Evolutionary conservation across 2,797 vertebrate species (phyloP), one percentile per base, ranked within the genome.

Genomic region (Hirundo rustica): DNA sequence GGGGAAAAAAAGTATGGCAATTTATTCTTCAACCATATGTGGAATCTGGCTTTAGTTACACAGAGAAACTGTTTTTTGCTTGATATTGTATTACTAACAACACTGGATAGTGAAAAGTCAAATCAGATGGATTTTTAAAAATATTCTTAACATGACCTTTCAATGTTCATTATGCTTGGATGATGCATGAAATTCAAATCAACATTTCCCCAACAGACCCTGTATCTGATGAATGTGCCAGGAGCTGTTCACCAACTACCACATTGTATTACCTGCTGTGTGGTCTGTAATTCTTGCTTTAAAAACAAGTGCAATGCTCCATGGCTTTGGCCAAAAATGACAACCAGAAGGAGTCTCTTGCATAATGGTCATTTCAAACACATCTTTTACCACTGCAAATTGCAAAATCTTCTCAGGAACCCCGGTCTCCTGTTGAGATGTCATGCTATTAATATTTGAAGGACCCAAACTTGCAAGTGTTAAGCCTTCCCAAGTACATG

Each of bases 181-280:
- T 67, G 82, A 93, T 58, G 79, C 76, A 60, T 95, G 84, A 85
- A 95, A 94, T 93, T 82, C 72, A 68, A 80, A 90, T 74, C 57
- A 95, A 16, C 40, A 16, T 57, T 93, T 94, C 48, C 40, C 54
- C 26, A 54, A 65, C 34, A 85, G 19, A 67, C 44, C 16, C 58
- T 76, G 10, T 42, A 55, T 61, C 72, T 90, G 50, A 73, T 64
- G 26, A 79, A 95, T 4, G 4, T 29, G 72, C 50, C 77, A 87
- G 0, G 0, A 71, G 64, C 83, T 85, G 73, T 64, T 78, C 89
- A 84, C 27, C 7, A 3, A 22, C 44, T n/a, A 81, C 70, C 36
- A 72, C 23, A 16, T 34, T 62, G 20, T n/a, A 60, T n/a, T 81
- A 81, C 55, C 55, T 71, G 45, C 45, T 74, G 38, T 19, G 16